Percentiles rank a stretch among this genome's conserved stretches.
Conservation (phyloP, 1,140 invertebrate species). For the Zaprionus vittiger region DNA sequence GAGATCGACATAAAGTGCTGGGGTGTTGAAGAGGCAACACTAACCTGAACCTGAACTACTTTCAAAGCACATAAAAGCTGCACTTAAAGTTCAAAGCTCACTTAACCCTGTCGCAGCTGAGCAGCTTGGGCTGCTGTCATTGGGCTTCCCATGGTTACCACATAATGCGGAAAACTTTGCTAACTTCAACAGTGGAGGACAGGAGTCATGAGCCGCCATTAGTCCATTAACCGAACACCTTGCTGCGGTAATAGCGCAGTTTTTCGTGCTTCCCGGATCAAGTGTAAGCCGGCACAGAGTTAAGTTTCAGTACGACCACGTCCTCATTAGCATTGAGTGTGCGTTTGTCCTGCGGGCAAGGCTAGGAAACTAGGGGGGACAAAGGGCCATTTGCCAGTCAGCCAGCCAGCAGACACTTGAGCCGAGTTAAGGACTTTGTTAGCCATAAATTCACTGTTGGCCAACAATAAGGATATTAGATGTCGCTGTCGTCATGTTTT, state of each 20-base stretch:
- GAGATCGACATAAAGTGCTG: neutral
- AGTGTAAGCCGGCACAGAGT: slow-evolving; percentile 15
- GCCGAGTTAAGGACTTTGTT: slow-evolving; percentile 74
- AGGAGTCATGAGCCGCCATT: slow-evolving; percentile 16
- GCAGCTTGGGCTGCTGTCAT: neutral
- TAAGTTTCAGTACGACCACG: slow-evolving; percentile 33
- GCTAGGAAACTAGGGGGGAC: neutral
- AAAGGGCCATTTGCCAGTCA: slow-evolving; percentile 49
- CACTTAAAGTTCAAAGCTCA: slow-evolving; percentile 1
- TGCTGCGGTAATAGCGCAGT: slow-evolving; percentile 21
- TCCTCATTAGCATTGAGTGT: slow-evolving; percentile 46
- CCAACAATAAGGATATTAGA: slow-evolving; percentile 80
- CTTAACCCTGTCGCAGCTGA: neutral
- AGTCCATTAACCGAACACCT: slow-evolving; percentile 48
- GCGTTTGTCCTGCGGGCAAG: slow-evolving; percentile 15
- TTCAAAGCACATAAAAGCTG: neutral
- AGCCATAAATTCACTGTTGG: slow-evolving; percentile 69
- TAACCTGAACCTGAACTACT: neutral
- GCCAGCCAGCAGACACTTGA: slow-evolving; percentile 55
- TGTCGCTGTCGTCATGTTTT: slow-evolving; percentile 71
- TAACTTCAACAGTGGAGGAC: neutral
- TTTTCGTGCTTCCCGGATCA: slow-evolving; percentile 12
- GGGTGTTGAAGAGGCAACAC: neutral
- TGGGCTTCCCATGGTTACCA: slow-evolving; percentile 1
- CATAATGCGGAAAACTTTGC: slow-evolving; percentile 19